Base-by-base conservation (phyloP, 1,140 invertebrate species). In the Drosophila tristis region DNA sequence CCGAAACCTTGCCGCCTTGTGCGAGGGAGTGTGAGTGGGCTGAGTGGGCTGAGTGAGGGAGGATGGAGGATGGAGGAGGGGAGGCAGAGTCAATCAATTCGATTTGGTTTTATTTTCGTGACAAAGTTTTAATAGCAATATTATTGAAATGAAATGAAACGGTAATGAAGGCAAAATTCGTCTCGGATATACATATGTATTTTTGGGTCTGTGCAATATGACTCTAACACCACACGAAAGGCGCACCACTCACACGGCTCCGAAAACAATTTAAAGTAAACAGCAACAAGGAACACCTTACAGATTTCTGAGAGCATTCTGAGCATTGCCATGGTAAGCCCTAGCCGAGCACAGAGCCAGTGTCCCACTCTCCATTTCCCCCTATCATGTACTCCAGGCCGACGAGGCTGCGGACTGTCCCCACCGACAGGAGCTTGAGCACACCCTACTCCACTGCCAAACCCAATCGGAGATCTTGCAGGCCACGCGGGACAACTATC, bases 101-200 rank as follows among this genome's bases (percentile, higher is more conserved):
- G 82, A 82, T 73, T 82, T 76, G 56, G 58, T 81, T 87, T 87
- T 78, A 82, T 87, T 90, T 77, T 81, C 87, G 87, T 90, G 87
- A 90, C 87, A 90, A 90, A 90, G 70, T 90, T 90, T 90, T 90
- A 90, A 90, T 90, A 86, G 87, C 86, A 73, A 90, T 90, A 80
- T 90, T 90, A 90, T 90, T 90, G 81, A 90, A 90, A 68, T 71
- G 78, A 78, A 89, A 90, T 78, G 85, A 80, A 85, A 75, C 74
- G 79, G 77, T 89, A 89, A 89, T 89, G 74, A 90, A 90, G 77
- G 55, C 68, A 49, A 87, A 85, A 75, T 87, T 81, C 74, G 62
- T 59, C 48, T 67, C 66, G 48, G 51, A 35, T 77, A 76, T n/a
- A n/a, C n/a, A n/a, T 80, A n/a, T 45, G 15, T 26, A 15, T 31